Base-by-base conservation (phyloP, 2,797 vertebrate species). In the Melanogrammus aeglefinus region DNA sequence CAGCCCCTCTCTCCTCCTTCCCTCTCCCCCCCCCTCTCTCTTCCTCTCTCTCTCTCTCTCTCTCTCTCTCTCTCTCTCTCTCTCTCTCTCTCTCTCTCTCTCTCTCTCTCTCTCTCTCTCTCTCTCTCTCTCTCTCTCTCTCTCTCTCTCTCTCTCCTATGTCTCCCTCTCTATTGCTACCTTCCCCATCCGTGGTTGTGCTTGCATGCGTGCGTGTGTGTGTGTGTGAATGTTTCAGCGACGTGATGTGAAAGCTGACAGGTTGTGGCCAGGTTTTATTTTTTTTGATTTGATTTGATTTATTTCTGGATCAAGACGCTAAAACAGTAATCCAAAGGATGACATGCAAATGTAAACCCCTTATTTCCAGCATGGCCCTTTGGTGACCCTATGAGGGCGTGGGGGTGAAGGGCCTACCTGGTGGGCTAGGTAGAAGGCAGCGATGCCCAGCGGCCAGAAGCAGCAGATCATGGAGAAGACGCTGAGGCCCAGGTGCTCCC, bases 391-490 rank as follows among this genome's bases (percentile, higher is more conserved):
- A 8, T 38, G 47, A 3, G 16, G 14, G 47, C 5, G 47, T 63
- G 18, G 4, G 51, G 51, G 51, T 14, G 44, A 2, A 2, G 39
- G 6, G 41, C 84, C 95, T 93, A 98, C 97, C 96, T 97, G 92
- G 0, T 97, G 96, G 4, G 97, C 97, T 88, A 98, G 90, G 91
- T 97, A 98, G 91, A 98, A 97, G 82, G 97, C 97, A 0, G 96
- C 96, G 1, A 99, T 96, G 82, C 97, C 97, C 79, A 99, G 86
- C 0, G 97, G 97, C 96, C 97, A 99, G 94, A 98, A 98, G 91
- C 97, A 99, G 92, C 97, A 98, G 84, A 99, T 94, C 97, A 99
- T 98, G 90, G 97, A 97, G 93, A 98, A 99, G 81, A 98, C 96
- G 24, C 96, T 97, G 89, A 99, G 96, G 76, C 96, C 96, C 36